Evolutionary conservation across 2,113 vertebrate species (phyloP).

Genomic region (Elephantulus edwardii): DNA sequence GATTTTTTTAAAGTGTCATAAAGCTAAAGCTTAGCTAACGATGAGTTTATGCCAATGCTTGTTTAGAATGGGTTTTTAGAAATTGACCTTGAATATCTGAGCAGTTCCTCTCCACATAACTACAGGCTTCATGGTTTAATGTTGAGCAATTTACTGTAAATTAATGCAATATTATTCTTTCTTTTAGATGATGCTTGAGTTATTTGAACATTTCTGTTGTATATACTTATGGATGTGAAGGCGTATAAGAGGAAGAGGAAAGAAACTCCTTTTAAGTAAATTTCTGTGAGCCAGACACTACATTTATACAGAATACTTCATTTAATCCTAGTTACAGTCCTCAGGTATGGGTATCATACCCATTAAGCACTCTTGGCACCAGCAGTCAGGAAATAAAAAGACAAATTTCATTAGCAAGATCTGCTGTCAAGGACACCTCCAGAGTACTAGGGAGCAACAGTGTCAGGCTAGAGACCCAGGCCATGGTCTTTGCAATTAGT

Average conservation of each 20-base stretch:
- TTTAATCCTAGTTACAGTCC: not conserved
- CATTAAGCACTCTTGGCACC: too few relatives aligned
- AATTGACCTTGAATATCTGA: conserved; percentile 56
- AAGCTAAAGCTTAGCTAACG: conserved; percentile 59
- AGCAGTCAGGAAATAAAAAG: too few relatives aligned
- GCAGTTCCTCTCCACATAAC: conserved; percentile 18
- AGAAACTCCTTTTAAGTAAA: not conserved
- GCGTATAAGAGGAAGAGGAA: not conserved
- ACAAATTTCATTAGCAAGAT: too few relatives aligned
- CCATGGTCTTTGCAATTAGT: too few relatives aligned
- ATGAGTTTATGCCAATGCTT: conserved; percentile 36
- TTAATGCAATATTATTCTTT: conserved; percentile 23
- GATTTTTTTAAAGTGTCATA: conserved; percentile 58
- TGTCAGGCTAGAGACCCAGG: too few relatives aligned
- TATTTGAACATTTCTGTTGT: conserved; percentile 31
- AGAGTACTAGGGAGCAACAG: too few relatives aligned
- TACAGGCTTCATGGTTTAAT: conserved; percentile 31
- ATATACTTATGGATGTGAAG: conserved; percentile 25
- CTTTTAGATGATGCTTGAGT: conserved; percentile 37
- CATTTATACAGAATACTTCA: not conserved
- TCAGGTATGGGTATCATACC: not conserved
- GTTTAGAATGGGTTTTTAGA: conserved; percentile 52
- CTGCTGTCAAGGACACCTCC: too few relatives aligned
- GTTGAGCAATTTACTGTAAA: conserved; percentile 49
- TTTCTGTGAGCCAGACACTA: not conserved